phyloP scores from a whole-genome alignment of 2,888 invertebrate species.

The Cryptocheilus praepositus region DNA sequence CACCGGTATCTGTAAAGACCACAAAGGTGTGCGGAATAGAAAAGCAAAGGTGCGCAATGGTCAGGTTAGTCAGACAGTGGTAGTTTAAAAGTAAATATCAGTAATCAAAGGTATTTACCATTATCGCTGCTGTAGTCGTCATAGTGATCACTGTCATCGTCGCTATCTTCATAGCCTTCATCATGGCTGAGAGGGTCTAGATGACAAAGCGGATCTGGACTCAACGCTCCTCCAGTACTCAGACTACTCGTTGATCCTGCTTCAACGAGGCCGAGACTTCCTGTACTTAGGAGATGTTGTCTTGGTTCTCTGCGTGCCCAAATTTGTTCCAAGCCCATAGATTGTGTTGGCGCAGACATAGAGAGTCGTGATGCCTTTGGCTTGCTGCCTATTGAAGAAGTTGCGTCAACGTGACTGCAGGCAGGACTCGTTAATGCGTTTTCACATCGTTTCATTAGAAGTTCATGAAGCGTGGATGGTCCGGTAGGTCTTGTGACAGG shows the following conservation, averaged over 20 bases:
- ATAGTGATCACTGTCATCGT: slow-evolving; percentile 91
- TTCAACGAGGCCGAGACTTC: slow-evolving; percentile 83
- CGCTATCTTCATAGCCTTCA: slow-evolving; percentile 88
- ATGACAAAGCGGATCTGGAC: slow-evolving; percentile 83
- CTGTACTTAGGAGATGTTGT: slow-evolving; percentile 89
- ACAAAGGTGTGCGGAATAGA: no score
- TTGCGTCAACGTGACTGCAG: slow-evolving; percentile 54
- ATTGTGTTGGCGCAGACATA: slow-evolving; percentile 90
- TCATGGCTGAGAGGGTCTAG: slow-evolving; percentile 83
- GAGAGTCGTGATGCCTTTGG: slow-evolving; percentile 83
- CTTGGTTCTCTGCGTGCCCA: slow-evolving; percentile 93
- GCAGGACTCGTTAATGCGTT: slow-evolving; percentile 70
- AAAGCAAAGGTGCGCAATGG: no score
- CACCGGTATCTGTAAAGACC: slow-evolving; percentile 79
- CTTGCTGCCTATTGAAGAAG: slow-evolving; percentile 59
- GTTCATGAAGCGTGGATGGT: slow-evolving; percentile 80
- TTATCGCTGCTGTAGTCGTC: slow-evolving; percentile 91
- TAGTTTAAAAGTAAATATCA: no score
- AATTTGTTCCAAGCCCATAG: slow-evolving; percentile 85
- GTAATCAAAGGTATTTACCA: slow-evolving; percentile 72
- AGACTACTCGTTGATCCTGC: slow-evolving; percentile 90
- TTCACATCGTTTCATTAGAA: slow-evolving; percentile 82
- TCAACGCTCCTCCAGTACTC: slow-evolving; percentile 88
- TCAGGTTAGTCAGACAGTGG: no score
- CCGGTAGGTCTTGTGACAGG: slow-evolving; percentile 58